phyloP scores from a whole-genome alignment of 2,888 invertebrate genomes.

The Lasioglossum marginatum region DNA sequence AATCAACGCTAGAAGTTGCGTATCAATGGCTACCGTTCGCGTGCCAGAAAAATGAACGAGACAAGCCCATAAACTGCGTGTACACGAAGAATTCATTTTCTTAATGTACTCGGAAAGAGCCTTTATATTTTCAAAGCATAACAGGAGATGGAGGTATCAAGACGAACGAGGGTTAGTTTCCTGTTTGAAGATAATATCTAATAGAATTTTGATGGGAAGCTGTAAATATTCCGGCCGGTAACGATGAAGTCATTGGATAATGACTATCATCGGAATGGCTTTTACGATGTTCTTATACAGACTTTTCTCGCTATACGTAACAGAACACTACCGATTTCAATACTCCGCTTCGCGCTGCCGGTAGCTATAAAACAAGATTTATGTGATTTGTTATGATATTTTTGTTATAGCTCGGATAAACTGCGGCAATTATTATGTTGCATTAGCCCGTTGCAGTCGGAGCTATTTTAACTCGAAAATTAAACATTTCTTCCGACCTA shows the following conservation, averaged over 20 bases:
- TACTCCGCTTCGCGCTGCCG: neutral
- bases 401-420: neutral
- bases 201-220: conserved; percentile 67
- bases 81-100: conserved; percentile 14
- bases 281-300: conserved; percentile 55
- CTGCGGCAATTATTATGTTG: conserved; percentile 11
- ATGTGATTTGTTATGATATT: conserved; percentile 17
- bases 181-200: conserved; percentile 40
- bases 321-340: conserved; percentile 30
- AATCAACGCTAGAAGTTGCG: neutral
- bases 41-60: neutral
- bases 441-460: too few relatives aligned
- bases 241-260: conserved; percentile 64
- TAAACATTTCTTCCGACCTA: too few relatives aligned
- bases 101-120: neutral
- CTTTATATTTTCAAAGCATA: neutral
- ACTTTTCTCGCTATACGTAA: conserved; percentile 7
- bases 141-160: neutral
- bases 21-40: neutral
- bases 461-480: too few relatives aligned
- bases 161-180: conserved; percentile 27
- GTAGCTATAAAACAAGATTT: conserved; percentile 31
- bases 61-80: neutral
- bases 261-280: conserved; percentile 56
- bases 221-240: conserved; percentile 53